Evolutionary conservation across 2,797 vertebrate species (phyloP).

Genomic region (Naso thynnoides): DNA sequence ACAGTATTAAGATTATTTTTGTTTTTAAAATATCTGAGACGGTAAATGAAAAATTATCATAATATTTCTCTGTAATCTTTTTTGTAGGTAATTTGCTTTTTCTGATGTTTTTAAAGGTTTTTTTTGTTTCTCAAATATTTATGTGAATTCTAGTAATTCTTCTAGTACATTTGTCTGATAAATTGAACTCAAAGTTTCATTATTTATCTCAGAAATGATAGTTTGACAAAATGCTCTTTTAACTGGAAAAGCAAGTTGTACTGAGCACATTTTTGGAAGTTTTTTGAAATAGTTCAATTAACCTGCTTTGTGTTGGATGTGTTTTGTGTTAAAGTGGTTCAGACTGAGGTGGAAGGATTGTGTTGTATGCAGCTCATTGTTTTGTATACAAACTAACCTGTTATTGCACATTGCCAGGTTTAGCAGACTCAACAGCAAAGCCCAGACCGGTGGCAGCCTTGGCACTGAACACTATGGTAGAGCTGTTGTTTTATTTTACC

Average conservation of each 20-base stretch:
- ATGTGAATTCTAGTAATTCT: neutral
- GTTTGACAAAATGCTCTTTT: neutral
- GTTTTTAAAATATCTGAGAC: neutral
- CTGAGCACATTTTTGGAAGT: too few relatives aligned
- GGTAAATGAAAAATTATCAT: neutral
- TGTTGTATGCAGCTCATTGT: slow-evolving; percentile 5
- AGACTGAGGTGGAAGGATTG: neutral
- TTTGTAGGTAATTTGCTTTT: neutral
- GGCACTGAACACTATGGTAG: neutral
- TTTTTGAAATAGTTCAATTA: too few relatives aligned
- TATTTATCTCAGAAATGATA: neutral
- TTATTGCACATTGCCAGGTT: neutral
- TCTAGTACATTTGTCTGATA: neutral
- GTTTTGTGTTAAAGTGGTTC: too few relatives aligned
- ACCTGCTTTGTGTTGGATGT: too few relatives aligned
- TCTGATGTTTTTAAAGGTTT: neutral
- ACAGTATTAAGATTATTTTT: neutral
- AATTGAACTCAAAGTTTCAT: neutral
- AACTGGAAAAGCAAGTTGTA: neutral
- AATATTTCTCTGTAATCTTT: neutral
- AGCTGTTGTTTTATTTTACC: neutral
- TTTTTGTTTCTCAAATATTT: neutral
- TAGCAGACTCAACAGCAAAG: neutral
- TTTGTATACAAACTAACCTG: slow-evolving; percentile 18
- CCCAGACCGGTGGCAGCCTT: neutral